Conservation (phyloP, 2,113 vertebrate genomes). For the Bubo bubo region DNA sequence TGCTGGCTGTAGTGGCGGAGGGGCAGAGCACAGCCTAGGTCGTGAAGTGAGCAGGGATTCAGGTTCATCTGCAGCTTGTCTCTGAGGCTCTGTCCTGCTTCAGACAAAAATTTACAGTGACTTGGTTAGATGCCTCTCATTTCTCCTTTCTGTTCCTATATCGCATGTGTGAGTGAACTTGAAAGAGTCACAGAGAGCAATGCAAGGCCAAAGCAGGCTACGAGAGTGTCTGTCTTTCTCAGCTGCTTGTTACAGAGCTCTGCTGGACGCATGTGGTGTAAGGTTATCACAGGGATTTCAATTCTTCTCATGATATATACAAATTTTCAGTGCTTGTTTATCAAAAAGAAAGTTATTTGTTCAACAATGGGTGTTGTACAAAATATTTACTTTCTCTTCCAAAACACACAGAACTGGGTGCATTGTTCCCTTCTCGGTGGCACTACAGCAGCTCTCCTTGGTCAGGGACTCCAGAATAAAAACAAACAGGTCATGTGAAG, state of each 20-base stretch:
- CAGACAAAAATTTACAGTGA: not conserved
- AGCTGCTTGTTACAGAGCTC: not conserved
- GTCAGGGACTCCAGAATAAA: not conserved
- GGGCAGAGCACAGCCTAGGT: not conserved
- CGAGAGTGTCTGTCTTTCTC: not conserved
- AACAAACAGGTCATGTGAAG: not conserved
- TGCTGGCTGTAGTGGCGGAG: not conserved
- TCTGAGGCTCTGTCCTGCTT: not conserved
- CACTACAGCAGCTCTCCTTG: not conserved
- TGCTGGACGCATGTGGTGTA: not conserved
- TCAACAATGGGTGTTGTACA: not conserved
- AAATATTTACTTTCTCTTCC: constrained; percentile 50
- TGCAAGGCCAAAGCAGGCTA: not conserved
- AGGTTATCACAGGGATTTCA: not conserved
- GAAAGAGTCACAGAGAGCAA: not conserved
- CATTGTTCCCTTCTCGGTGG: constrained; percentile 7
- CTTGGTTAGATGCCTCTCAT: not conserved
- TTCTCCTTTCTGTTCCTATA: not conserved
- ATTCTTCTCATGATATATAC: constrained; percentile 1
- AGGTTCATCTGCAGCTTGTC: not conserved
- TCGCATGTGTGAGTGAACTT: accelerated
- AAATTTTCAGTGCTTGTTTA: constrained; percentile 28
- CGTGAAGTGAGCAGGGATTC: not conserved
- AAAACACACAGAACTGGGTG: not conserved
- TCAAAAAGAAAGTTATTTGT: constrained; percentile 28